Evolutionary conservation across 2,888 invertebrate species (phyloP), one percentile per base, ranked within the genome.

Genomic region (Xanthia icteritia): DNA sequence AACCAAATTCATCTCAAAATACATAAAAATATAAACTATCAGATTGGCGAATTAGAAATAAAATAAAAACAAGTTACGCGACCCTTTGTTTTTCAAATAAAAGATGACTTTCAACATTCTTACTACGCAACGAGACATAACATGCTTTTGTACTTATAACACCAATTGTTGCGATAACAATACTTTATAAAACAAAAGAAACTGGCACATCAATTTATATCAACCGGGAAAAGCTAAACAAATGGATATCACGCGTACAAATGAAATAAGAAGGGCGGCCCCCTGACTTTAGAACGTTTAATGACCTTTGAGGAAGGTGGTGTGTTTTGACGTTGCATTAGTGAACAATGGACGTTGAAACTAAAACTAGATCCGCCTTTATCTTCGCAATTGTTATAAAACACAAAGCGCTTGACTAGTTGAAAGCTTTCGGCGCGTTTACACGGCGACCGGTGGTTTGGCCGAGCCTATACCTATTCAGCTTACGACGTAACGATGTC

Each of bases 321-420:
- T 91, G 88, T 93, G 91, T 91, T 93, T 92, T 92, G 92, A 91
- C 92, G 93, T 91, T 94, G 93, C 94, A 94, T 95, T 95, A 95
- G 91, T 86, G 91, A 94, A 95, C 95, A 95, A 95, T 93, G 85
- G 94, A 88, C 86, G 89, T 87, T 91, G 89, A 91, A 94, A 94
- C 94, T 93, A 92, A 93, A 92, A 92, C 93, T 92, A 91, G 89
- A 92, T 90, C 91, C 88, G 87, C 92, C 93, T 94, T 93, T 94
- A 94, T 94, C 94, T 93, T 93, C 89, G 84, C 92, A 90, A 94
- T 94, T 94, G 94, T 94, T 94, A 90, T 87, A 93, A 94, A 92
- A 94, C 92, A 94, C 93, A 94, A 93, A 92, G 92, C 89, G 90
- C 82, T 88, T 91, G 92, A 92, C 90, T 91, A 91, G 92, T 90